Percentiles rank a stretch among this genome's conserved stretches.
These are phyloP conservation scores for Drosophila pseudoananassae DNA, from an alignment of 1,140 invertebrate genomes.

Conservation along the genomic window DNA sequence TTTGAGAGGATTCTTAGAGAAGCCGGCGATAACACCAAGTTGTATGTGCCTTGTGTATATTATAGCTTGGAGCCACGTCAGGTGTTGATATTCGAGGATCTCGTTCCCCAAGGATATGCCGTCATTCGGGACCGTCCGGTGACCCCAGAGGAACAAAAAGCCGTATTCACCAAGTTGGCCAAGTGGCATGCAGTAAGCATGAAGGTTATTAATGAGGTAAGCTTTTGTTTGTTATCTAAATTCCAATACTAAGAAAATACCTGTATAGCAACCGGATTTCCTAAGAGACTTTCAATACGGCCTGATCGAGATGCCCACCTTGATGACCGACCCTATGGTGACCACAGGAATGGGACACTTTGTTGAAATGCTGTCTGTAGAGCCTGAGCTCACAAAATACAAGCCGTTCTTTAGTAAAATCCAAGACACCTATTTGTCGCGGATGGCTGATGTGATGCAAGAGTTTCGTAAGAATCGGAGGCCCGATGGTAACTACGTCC, in stretches of 20 bases:
- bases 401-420: conserved; percentile 50
- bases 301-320: conserved; percentile 19
- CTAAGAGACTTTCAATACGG: conserved; percentile 44
- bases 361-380: conserved; percentile 29
- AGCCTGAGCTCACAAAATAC: conserved; percentile 39
- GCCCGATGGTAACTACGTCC: conserved; percentile 44
- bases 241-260: neutral
- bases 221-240: neutral
- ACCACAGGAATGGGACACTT: conserved; percentile 45
- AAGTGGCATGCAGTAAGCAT: conserved; percentile 70
- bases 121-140: conserved; percentile 37
- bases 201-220: conserved; percentile 47
- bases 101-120: conserved; percentile 52
- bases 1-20: conserved; percentile 56
- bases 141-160: conserved; percentile 39
- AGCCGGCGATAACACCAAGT: conserved; percentile 48
- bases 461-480: conserved; percentile 41
- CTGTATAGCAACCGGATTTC: conserved; percentile 25
- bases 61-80: conserved; percentile 49
- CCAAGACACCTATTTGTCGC: neutral
- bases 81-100: conserved; percentile 68
- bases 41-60: conserved; percentile 52
- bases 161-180: conserved; percentile 48
- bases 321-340: conserved; percentile 33
- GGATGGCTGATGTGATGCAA: neutral